phyloP scores from a whole-genome alignment of 2,113 vertebrate species.

The Mustelus asterias region DNA sequence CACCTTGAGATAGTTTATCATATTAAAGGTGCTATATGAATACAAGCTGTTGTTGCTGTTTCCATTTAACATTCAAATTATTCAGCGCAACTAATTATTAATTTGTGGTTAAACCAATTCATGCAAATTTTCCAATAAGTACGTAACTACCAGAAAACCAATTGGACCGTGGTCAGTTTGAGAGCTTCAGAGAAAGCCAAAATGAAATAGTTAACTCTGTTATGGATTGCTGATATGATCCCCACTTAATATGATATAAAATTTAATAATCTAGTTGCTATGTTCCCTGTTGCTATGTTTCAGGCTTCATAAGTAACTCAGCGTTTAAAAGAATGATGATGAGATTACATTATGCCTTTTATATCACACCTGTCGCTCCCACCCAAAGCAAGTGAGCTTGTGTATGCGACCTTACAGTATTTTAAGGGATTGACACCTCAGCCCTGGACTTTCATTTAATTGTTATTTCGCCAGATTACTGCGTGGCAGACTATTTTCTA shows the following conservation, averaged over 20 bases:
- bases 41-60: not conserved
- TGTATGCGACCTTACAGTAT: not conserved
- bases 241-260: not conserved
- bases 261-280: not conserved
- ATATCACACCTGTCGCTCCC: conserved; percentile 16
- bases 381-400: conserved; percentile 12
- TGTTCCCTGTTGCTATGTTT: not conserved
- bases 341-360: conserved; percentile 7
- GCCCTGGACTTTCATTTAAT: not conserved
- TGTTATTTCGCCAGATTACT: not conserved
- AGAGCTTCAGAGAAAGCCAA: not conserved
- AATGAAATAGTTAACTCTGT: not conserved
- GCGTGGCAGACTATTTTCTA: not conserved
- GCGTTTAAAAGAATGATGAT: not conserved
- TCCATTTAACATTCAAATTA: not conserved
- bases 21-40: not conserved
- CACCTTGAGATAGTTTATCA: not conserved
- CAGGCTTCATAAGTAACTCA: not conserved
- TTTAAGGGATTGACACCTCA: not conserved
- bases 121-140: not conserved
- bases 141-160: not conserved
- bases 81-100: not conserved
- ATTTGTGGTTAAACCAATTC: not conserved
- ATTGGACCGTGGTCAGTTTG: not conserved
- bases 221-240: not conserved